Conservation (phyloP, 2,797 vertebrate genomes). For the Siniperca scherzeri region DNA sequence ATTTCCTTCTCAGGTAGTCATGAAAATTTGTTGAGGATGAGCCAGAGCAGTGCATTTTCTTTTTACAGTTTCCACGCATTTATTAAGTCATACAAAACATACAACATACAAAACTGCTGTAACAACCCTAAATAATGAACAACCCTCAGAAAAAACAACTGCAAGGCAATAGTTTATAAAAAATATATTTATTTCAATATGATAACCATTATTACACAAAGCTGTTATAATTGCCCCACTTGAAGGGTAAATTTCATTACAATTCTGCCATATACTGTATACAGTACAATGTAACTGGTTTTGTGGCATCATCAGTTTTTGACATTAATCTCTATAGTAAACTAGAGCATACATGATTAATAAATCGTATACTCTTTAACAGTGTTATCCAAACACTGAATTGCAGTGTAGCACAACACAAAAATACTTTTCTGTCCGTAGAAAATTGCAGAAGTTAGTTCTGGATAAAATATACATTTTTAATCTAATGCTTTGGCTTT, state of each 20-base stretch:
- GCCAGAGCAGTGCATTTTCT: not conserved
- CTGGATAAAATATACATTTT: not conserved
- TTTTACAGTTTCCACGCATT: not conserved
- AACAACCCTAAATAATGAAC: not conserved
- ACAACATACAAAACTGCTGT: not conserved
- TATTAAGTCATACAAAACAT: not conserved
- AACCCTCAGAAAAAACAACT: not conserved
- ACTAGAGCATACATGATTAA: not conserved
- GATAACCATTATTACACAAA: not conserved
- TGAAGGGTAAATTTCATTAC: not conserved
- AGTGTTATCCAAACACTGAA: not conserved
- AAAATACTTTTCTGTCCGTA: not conserved
- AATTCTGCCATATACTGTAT: not conserved
- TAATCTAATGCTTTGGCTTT: conserved; percentile 1
- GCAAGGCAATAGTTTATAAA: not conserved
- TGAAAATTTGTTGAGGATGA: conserved; percentile 2
- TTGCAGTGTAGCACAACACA: not conserved
- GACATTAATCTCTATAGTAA: not conserved
- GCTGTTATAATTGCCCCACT: not conserved
- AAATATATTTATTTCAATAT: not conserved
- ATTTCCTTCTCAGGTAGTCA: not conserved
- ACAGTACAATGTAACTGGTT: not conserved
- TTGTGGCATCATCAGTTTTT: not conserved
- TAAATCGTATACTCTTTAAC: not conserved
- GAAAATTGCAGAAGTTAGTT: not conserved